phyloP scores from a whole-genome alignment of 2,113 vertebrate genomes.

The Labeo rohita region DNA sequence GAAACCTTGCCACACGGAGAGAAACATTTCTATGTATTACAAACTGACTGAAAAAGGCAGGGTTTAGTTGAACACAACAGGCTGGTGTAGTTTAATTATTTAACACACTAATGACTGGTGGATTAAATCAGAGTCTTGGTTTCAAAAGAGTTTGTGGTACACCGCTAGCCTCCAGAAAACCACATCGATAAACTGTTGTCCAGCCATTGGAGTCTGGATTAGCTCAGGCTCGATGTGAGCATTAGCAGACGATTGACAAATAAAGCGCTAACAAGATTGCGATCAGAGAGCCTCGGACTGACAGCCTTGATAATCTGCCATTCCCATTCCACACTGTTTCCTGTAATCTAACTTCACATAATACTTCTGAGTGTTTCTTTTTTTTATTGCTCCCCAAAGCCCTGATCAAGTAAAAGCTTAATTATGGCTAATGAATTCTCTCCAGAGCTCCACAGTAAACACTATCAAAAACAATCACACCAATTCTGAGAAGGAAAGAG shows the following conservation, averaged over 20 bases:
- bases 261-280: conserved; percentile 74
- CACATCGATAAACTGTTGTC: conserved; percentile 58
- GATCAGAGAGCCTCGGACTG: conserved; percentile 74
- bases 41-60: conserved; percentile 28
- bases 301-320: conserved; percentile 77
- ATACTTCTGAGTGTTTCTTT: conserved; percentile 59
- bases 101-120: conserved; percentile 29
- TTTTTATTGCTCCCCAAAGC: conserved; percentile 56
- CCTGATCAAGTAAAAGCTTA: conserved; percentile 80
- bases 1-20: not conserved
- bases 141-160: conserved; percentile 17
- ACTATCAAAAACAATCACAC: conserved; percentile 72
- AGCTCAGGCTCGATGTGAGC: conserved; percentile 67
- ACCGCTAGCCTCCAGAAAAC: conserved; percentile 37
- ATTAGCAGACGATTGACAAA: conserved; percentile 72
- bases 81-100: conserved; percentile 29
- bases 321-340: conserved; percentile 66
- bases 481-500: conserved; percentile 61
- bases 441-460: conserved; percentile 75
- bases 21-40: conserved; percentile 18
- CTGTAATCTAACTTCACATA: conserved; percentile 80
- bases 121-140: conserved; percentile 31
- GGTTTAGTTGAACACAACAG: conserved; percentile 5
- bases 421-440: conserved; percentile 78
- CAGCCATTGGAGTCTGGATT: conserved; percentile 63